Evolutionary conservation across 2,797 vertebrate genomes (phyloP), one percentile per base, ranked within the genome.

Genomic region (Kryptopterus vitreolus): DNA sequence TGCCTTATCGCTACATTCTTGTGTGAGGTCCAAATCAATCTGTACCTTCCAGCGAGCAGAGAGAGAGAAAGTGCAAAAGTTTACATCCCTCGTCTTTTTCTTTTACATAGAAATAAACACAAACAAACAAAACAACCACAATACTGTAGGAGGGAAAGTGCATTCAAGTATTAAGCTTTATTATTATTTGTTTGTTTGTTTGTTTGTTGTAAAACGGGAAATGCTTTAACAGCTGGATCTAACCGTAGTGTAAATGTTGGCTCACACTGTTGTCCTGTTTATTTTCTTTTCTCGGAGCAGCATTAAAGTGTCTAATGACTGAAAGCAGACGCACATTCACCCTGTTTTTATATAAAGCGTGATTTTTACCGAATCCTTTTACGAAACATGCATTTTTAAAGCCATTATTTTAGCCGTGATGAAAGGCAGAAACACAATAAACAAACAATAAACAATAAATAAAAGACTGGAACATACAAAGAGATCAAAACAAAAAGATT

Each of bases 1-100:
- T 75, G 38, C 33, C 73, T 78, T 82, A 82, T 83, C 80, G 24
- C 80, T 83, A 69, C 59, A 83, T 85, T 83, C 83, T 80, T 85
- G 61, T 72, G 78, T 83, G 81, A 86, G 75, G 74, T 80, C 55
- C 71, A 80, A 80, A 86, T 83, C 70, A 76, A 65, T 84, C 81
- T 48, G 55, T 5, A 63, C 29, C 31, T 26, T 71, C 24, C 52
- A 62, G 38, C 20, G 79, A 75, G 31, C 72, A 38, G n/a, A 33
- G 29, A 2, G 46, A 0, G 58, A 81, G 7, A 71, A 29, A 77
- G 58, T 52, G 55, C 76, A 18, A 79, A 72, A 61, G 48, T 58
- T 16, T 26, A 53, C 55, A n/a, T 26, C 33, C 15, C 8, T 18
- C 1, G 12, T 43, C 0, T 18, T 5, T 53, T 20, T 20, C 20